Conservation (phyloP, 2,113 vertebrate genomes). For the Anser brachyrhynchus region DNA sequence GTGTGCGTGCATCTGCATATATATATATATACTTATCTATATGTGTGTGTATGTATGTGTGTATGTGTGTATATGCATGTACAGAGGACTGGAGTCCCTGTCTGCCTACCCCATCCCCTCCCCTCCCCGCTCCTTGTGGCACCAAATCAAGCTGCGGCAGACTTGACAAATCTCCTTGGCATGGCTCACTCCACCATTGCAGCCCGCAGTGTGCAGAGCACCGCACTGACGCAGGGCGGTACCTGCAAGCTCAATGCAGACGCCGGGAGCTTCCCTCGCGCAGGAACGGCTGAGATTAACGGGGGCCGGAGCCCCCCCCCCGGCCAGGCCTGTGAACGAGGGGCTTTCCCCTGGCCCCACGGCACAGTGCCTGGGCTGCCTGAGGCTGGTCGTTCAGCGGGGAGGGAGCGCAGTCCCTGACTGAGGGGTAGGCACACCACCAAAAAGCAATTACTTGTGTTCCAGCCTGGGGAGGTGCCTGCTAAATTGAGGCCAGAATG, state of each 20-base stretch:
- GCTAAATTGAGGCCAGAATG: neutral
- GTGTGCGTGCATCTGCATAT: neutral
- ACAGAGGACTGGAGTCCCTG: slow-evolving; percentile 15
- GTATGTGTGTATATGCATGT: neutral
- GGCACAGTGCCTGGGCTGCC: neutral
- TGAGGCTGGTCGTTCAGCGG: neutral
- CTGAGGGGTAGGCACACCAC: neutral
- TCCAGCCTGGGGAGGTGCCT: neutral
- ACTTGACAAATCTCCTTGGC: slow-evolving; percentile 82
- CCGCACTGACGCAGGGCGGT: neutral
- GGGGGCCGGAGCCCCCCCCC: neutral
- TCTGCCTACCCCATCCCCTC: slow-evolving; percentile 20
- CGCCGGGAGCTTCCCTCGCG: neutral
- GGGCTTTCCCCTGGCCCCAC: neutral
- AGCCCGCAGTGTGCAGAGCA: slow-evolving; percentile 3
- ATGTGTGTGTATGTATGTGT: neutral
- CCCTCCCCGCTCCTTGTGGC: slow-evolving; percentile 63
- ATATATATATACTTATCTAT: neutral
- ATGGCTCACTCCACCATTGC: slow-evolving; percentile 52
- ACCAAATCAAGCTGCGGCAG: slow-evolving; percentile 78
- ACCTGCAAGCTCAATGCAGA: slow-evolving; percentile 44
- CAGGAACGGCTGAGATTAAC: neutral
- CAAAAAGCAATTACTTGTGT: slow-evolving; percentile 32
- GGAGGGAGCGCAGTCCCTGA: neutral
- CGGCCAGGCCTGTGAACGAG: accelerated